Base-by-base conservation (phyloP, 2,888 invertebrate genomes). In the Germaria angustata region DNA sequence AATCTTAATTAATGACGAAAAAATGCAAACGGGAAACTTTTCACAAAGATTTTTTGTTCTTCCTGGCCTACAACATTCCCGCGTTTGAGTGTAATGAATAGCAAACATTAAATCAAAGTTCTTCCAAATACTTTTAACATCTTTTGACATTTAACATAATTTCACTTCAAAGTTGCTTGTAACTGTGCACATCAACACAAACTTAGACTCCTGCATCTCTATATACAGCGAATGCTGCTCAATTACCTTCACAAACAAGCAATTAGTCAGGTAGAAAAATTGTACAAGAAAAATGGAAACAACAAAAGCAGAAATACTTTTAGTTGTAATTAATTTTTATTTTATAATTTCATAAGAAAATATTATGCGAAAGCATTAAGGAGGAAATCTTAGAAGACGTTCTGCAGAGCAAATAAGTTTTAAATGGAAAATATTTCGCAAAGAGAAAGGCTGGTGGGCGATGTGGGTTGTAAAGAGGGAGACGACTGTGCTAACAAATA, bases 321-420 rank as follows among this genome's bases (percentile, higher is more conserved):
- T 65, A 82, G 75, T 82, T 79, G 78, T 82, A 82, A 82, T 82
- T 82, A 82, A 79, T 82, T 82, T 82, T 71, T 75, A 82, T 79
- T 73, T 79, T 57, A 65, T 32, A 82, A 75, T 65, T 78, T 81
- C 22, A 69, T 81, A 75, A 81, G 69, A 71, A 73, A 75, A 65
- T 55, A 61, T 41, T 57, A 44, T 66, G 46, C 20, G 63, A 75
- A 75, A 69, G 44, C 36, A 65, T 78, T 57, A 75, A 57, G 55
- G 53, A 53, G 15, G 22, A 44, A 51, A 80, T 22, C 20, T 55
- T 44, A 51, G 53, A 59, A 46, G 15, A 11, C 17, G 9, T 68
- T 61, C n/a, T 24, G 22, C 15, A 24, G 28, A 49, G 68, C 68
- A 76, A 76, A 76, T 57, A 41, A n/a, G 34, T 9, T 17, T 41